Conservation (phyloP, 2,888 invertebrate genomes). For the Hirtodrosophila confusa region DNA sequence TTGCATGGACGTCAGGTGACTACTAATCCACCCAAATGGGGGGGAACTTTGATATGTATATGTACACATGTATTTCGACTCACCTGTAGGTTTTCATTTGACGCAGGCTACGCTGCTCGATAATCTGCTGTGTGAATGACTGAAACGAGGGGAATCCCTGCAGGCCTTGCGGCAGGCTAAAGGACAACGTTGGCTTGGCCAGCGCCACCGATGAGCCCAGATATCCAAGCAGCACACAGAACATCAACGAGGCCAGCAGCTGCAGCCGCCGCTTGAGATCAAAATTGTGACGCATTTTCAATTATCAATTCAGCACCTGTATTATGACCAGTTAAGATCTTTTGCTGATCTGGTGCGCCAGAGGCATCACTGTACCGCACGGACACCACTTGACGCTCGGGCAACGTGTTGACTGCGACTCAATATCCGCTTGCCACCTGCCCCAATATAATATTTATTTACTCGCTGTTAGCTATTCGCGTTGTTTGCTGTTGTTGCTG, state of each 20-base stretch:
- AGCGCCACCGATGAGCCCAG: slow-evolving; percentile 75
- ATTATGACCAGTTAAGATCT: slow-evolving; percentile 11
- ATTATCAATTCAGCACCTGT: background rate
- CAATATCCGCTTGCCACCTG: slow-evolving; percentile 9
- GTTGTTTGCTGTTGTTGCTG: slow-evolving; percentile 10
- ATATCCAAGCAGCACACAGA: slow-evolving; percentile 78
- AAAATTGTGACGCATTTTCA: slow-evolving; percentile 49
- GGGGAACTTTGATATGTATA: background rate
- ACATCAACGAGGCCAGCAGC: slow-evolving; percentile 69
- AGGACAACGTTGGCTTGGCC: slow-evolving; percentile 83
- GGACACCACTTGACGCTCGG: background rate
- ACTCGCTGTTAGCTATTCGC: slow-evolving; percentile 2
- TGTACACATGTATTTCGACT: slow-evolving; percentile 32
- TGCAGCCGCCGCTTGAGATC: slow-evolving; percentile 71
- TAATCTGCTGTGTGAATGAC: slow-evolving; percentile 83
- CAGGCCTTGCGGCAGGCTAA: slow-evolving; percentile 80
- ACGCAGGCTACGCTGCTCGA: slow-evolving; percentile 81
- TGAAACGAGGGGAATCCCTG: slow-evolving; percentile 83
- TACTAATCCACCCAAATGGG: slow-evolving; percentile 23
- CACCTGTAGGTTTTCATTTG: slow-evolving; percentile 84
- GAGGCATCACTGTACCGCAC: slow-evolving; percentile 19
- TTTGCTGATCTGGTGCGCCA: slow-evolving; percentile 18
- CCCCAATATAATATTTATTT: background rate
- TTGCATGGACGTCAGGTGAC: slow-evolving; percentile 11
- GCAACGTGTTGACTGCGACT: slow-evolving; percentile 15